Percentiles rank a stretch among this genome's conserved stretches.
Conservation (phyloP, 2,797 vertebrate genomes). For the Arnoldichthys spilopterus region DNA sequence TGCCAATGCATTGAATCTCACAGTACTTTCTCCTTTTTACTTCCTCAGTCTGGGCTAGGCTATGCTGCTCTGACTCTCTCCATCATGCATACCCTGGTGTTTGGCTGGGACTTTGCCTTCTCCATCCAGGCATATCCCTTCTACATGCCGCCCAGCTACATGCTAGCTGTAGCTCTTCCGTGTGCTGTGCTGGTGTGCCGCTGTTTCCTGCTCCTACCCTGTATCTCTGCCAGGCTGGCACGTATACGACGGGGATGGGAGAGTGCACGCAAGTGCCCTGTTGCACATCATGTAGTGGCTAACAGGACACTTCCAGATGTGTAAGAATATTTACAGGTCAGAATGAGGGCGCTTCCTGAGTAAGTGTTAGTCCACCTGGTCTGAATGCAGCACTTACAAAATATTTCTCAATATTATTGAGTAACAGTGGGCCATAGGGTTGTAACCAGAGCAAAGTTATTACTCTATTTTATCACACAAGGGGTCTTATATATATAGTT, state of each 20-base stretch:
- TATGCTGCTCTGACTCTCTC: constrained; percentile 82
- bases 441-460: neutral
- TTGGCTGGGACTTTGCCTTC: constrained; percentile 85
- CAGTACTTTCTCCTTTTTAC: neutral
- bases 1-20: neutral
- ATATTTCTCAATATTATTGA: neutral
- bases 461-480: neutral
- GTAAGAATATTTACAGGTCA: constrained; percentile 21
- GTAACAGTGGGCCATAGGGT: neutral
- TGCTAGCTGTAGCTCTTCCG: constrained; percentile 83
- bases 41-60: constrained; percentile 84
- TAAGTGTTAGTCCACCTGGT: neutral
- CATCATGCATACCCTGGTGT: constrained; percentile 84
- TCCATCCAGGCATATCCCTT: constrained; percentile 80
- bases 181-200: constrained; percentile 81
- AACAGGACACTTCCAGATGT: constrained; percentile 36
- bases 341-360: neutral
- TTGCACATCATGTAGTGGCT: constrained; percentile 5
- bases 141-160: constrained; percentile 86
- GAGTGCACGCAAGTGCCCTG: constrained; percentile 58
- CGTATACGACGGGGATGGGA: constrained; percentile 89
- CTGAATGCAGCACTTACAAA: neutral
- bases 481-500: neutral
- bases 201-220: constrained; percentile 79
- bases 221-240: constrained; percentile 75